These are phyloP conservation scores for Pseudopipra pipra DNA, from an alignment of 2,113 vertebrate genomes.

Conservation along the genomic window DNA sequence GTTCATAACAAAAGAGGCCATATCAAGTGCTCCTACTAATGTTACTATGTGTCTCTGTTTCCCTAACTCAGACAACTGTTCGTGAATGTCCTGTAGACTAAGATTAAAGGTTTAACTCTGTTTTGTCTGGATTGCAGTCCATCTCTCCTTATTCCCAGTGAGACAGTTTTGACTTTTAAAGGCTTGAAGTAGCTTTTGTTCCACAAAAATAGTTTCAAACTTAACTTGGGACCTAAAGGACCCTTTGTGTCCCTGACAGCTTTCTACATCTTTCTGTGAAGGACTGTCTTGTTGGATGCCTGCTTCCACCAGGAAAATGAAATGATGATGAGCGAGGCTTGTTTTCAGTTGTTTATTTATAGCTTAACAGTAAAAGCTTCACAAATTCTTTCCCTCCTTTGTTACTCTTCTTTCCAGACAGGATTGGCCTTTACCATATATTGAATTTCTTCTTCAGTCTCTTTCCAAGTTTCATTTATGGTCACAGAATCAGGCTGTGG, in stretches of 20 bases:
- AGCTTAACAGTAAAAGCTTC: not conserved
- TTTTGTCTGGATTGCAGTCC: not conserved
- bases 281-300: not conserved
- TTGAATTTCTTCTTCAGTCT: not conserved
- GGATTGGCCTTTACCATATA: not conserved
- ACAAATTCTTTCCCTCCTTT: accelerated
- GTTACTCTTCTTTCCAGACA: not conserved
- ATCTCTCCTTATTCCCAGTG: not conserved
- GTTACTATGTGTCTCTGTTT: not conserved
- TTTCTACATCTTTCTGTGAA: not conserved
- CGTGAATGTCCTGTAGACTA: not conserved
- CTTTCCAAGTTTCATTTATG: not conserved
- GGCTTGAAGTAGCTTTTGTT: not conserved
- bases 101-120: not conserved
- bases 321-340: not conserved
- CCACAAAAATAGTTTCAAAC: not conserved
- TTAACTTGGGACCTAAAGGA: not conserved
- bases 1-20: not conserved
- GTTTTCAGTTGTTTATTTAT: not conserved
- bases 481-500: not conserved
- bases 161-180: not conserved
- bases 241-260: not conserved
- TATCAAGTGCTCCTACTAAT: not conserved
- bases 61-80: not conserved
- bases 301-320: not conserved